Evolutionary conservation across 2,113 vertebrate genomes (phyloP), one percentile per base, ranked within the genome.

Genomic region (Cisticola juncidis): DNA sequence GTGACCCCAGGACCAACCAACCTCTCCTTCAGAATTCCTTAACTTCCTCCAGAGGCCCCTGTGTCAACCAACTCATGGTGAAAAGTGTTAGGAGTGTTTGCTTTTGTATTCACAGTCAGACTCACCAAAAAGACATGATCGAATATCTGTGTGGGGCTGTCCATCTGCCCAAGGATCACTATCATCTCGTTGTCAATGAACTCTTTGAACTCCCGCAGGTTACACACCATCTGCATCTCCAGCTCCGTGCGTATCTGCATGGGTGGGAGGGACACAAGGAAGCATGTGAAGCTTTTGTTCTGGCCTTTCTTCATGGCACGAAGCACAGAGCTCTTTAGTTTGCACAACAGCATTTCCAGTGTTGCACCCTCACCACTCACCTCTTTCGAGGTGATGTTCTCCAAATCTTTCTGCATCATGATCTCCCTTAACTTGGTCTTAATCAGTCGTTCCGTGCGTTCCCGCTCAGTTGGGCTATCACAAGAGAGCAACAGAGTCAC

Each of bases 171-270:
- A 62, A 99, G 98, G 97, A 99, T 99, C 94, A 99, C 98, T 15
- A 99, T 99, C 99, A 99, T 99, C 94, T 99, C 99, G 20, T 99
- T 99, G 96, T 99, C 99, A 57, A 99, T 99, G 97, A 99, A 99
- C 92, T 99, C 99, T 76, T 99, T 99, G 94, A 99, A 99, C 97
- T 99, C 99, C 69, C 99, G 97, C 95, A 99, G 97, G 97, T 99
- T 99, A 71, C 99, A 99, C 36, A 98, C 99, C 99, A 99, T 99
- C 95, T 99, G 99, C 98, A 99, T 99, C 97, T 99, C 99, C 97
- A 99, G 98, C 95, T 99, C 99, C 0, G 99, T 99, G 64, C 99
- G 99, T 81, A 99, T 99, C 99, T 99, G 97, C 66, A 60, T 77
- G 72, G 61, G 79, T 33, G 68, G 74, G 24, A 74, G 31, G 53